Base-by-base conservation (phyloP, 2,797 vertebrate species). In the Sebastes iracundus region DNA sequence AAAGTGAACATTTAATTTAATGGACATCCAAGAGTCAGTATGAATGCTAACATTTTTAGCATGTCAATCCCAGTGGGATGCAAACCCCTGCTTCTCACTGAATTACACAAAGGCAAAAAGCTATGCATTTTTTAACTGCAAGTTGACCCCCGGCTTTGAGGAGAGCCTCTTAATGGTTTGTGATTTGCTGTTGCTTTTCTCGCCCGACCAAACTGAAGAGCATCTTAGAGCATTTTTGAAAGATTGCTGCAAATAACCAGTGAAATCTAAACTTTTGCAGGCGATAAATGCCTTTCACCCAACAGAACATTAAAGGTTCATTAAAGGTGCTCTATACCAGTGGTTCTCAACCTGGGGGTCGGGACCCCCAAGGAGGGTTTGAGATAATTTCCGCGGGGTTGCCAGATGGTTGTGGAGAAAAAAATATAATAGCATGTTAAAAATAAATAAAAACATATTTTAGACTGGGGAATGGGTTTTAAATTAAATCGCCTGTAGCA, bases 151-250 rank as follows among this genome's bases (percentile, higher is more conserved):
- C 18, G 3, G 58, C 33, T 74, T 77, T 81, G 16, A 85, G 23
- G 65, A 18, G 66, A 55, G 18, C 16, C 53, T 83, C 61, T 83
- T 30, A 83, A 60, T 38, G 65, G 32, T 68, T 80, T 80, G 79
- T 72, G 60, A 80, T 89, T 81, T 83, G 74, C 75, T 75, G 64
- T 66, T 79, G 67, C 42, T 79, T 71, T 74, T 84, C 59, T 68
- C 23, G 58, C 23, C 27, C 56, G 33, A 65, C 10, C 7, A 71
- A 81, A 80, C 10, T 32, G 12, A 69, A 61, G 61, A 69, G 28
- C 42, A 25, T 74, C 52, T 80, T 27, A 27, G 67, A 75, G 38
- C n/a, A 56, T 49, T 70, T 65, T 18, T 49, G 13, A 65, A 66
- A 42, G 49, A 80, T 22, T 52, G 18, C 46, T 18, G n/a, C 27